Evolutionary conservation across 2,888 invertebrate genomes (phyloP).

Genomic region (Sabatieria punctata): DNA sequence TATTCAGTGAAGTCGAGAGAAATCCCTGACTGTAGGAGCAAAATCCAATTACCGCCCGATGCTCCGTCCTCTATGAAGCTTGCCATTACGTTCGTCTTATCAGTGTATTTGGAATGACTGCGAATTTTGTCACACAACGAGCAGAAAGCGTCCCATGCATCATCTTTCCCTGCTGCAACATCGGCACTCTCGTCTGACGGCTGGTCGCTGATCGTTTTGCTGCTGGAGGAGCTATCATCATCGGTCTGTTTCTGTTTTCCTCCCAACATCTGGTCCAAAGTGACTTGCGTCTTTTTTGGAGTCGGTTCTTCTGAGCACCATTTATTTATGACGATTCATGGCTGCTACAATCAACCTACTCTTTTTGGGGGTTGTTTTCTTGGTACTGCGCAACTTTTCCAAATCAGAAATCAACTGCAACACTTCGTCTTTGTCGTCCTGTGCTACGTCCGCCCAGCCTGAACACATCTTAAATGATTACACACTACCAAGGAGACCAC

Average conservation of each 20-base stretch:
- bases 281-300: no score
- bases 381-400: not conserved
- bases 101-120: constrained; percentile 11
- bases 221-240: no score
- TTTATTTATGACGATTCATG: not conserved
- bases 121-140: constrained; percentile 15
- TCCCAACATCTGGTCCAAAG: no score
- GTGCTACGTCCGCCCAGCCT: constrained; percentile 50
- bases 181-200: no score
- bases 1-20: no score
- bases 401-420: constrained; percentile 41
- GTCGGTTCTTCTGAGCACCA: no score
- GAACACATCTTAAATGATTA: not conserved
- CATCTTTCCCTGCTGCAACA: no score
- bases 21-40: no score
- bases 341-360: not conserved
- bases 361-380: constrained; percentile 8
- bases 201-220: no score
- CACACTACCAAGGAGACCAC: not conserved
- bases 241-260: no score
- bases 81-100: constrained; percentile 13
- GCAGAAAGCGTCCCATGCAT: constrained; percentile 13
- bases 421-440: constrained; percentile 50
- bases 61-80: constrained; percentile 13
- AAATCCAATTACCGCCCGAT: no score